phyloP scores from a whole-genome alignment of 2,113 vertebrate species.

The Chiloscyllium plagiosum region DNA sequence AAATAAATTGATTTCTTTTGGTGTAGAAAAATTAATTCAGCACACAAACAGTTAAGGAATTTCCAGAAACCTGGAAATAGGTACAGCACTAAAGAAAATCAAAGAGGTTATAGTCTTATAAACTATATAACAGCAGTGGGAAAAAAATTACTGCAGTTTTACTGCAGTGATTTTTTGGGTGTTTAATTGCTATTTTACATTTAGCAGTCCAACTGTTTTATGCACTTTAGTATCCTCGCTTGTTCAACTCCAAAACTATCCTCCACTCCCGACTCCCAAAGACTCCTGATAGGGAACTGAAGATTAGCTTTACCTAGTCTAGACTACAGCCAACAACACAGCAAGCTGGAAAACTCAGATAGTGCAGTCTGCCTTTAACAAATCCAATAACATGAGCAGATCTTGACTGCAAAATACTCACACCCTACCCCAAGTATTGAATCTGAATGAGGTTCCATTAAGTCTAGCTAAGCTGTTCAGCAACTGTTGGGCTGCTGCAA shows the following conservation, averaged over 20 bases:
- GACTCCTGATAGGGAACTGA: neutral
- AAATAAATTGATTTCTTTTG: neutral
- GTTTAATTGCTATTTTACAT: neutral
- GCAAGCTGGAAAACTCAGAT: slow-evolving; percentile 54
- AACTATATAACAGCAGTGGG: neutral
- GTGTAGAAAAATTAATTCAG: neutral
- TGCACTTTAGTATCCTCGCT: neutral
- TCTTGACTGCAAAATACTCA: slow-evolving; percentile 44
- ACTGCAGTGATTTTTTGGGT: neutral
- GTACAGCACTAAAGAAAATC: neutral
- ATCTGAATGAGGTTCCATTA: slow-evolving; percentile 29
- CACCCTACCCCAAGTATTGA: neutral
- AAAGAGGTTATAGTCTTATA: neutral
- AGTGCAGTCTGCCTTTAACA: slow-evolving; percentile 52
- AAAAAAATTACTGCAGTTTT: neutral
- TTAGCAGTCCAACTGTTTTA: slow-evolving; percentile 7
- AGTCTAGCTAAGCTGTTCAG: slow-evolving; percentile 15
- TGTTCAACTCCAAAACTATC: neutral
- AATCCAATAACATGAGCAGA: slow-evolving; percentile 50
- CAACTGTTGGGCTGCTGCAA: slow-evolving; percentile 22
- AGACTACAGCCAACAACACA: slow-evolving; percentile 53
- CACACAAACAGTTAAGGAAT: slow-evolving; percentile 10
- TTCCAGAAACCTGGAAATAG: neutral
- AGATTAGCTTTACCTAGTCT: slow-evolving; percentile 29
- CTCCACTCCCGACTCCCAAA: neutral